Base-by-base conservation (phyloP, 2,113 vertebrate genomes). In the Lophius piscatorius region DNA sequence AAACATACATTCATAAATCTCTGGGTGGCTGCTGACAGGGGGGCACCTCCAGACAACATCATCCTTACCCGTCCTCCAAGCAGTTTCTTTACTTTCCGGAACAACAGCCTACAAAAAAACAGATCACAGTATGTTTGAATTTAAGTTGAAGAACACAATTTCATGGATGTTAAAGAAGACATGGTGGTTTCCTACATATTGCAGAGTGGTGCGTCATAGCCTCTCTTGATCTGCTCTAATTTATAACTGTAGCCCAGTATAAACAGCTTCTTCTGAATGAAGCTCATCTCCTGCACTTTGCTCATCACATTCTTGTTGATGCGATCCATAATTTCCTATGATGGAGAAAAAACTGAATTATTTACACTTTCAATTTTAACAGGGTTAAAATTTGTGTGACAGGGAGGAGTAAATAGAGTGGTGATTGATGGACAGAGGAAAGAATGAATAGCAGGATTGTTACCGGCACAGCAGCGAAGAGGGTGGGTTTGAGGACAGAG, bases 1-100 rank as follows among this genome's bases (percentile, higher is more conserved):
- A 99, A 99, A 50, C 97, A 99, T 44, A 98, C 92, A 39, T 98
- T 98, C 94, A 99, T 99, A 72, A 99, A 99, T 11, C 95, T 87
- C 28, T 99, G 97, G 10, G 97, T 99, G 0, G 92, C 94, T 0
- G 96, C 72, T 0, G 97, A 99, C 39, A 99, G 91, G 0, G 97
- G 97, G 0, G 97, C 97, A 9, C 96, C 97, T 6, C 97, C 97
- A 2, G 93, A 95, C 42, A 99, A 70, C 94, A 99, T 98, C 93
- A 96, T 94, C 1, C 96, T 93, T 41, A 99, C 79, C 2, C 90
- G 91, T 1, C 97, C 97, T 16, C 97, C 97, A 46, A 99, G 86
- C 9, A 99, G 82, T 0, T 92, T 90, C 76, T 94, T 95, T 12
- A 99, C 95, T 73, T 96, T 96, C 62, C 88, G 89, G 84, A 99